Base-by-base conservation (phyloP, 2,113 vertebrate genomes). In the Accipiter cooperii region DNA sequence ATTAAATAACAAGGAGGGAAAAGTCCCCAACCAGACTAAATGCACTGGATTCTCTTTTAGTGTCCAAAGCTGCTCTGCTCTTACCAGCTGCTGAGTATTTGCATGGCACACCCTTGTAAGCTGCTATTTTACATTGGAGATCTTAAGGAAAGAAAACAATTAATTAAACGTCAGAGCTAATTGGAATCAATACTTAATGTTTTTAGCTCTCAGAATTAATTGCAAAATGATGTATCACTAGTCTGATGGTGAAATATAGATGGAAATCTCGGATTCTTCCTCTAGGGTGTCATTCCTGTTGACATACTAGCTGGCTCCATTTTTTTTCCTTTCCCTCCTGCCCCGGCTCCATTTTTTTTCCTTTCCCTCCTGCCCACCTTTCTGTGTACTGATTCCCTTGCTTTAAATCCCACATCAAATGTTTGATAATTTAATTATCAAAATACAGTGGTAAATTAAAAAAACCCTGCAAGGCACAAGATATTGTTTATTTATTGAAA, bases 151-250 rank as follows among this genome's bases (percentile, higher is more conserved):
- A 95, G 89, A 93, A 96, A 97, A 94, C 74, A 93, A 98, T 97
- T 98, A 91, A 96, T 97, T 96, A 95, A 89, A 95, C 70, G 87
- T 95, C 70, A 89, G 78, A 97, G 91, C 80, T 97, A 97, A 97
- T 96, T 97, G 94, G 63, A 98, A 98, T 98, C 96, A 88, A 97
- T 98, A 97, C 51, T 94, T 96, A 93, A 93, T 95, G 90, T 94
- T 94, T 96, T 97, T 78, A 96, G 58, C 51, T 87, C 89, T 97
- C 57, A 71, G 69, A 96, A 97, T 97, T 97, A 98, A 97, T 98
- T 97, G 93, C n/a, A 40, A 97, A 97, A 97, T 97, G 97, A 97
- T 97, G 31, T 94, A 97, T 97, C 46, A 13, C 91, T 79, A 14
- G 42, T 44, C 19, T 78, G 91, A 94, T 97, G 95, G 71, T 84